Evolutionary conservation across 2,888 invertebrate genomes (phyloP).

Genomic region (Caenorhabditis afra): DNA sequence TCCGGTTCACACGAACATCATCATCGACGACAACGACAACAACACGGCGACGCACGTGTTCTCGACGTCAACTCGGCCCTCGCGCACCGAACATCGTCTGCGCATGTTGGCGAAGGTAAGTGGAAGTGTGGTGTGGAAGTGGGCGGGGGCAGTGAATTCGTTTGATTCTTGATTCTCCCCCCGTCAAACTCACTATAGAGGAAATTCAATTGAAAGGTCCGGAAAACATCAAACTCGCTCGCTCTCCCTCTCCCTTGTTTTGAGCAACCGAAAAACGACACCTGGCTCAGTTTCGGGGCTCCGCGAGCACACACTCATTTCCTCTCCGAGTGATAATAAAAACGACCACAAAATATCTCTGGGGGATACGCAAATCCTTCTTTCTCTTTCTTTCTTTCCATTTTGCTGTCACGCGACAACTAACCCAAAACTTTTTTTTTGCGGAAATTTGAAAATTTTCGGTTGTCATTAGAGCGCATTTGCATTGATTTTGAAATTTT

Average conservation of each 20-base stretch:
- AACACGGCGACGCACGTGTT: no score
- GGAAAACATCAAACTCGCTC: background rate
- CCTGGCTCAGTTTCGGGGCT: conserved; percentile 1
- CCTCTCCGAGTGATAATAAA: conserved; percentile 31
- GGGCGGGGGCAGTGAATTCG: background rate
- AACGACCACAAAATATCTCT: conserved; percentile 30
- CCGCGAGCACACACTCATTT: conserved; percentile 20
- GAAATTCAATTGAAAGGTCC: conserved; percentile 1
- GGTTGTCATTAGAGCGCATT: no score
- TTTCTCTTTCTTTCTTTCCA: no score
- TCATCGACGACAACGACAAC: conserved; percentile 26
- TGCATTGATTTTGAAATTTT: no score
- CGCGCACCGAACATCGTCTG: conserved; percentile 42
- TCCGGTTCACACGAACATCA: conserved; percentile 29
- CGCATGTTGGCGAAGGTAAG: conserved; percentile 41
- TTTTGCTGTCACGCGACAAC: no score
- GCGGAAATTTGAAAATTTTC: no score
- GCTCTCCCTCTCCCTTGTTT: background rate
- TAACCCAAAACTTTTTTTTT: no score
- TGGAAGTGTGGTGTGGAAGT: no score
- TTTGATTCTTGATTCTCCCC: conserved; percentile 23
- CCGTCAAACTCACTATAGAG: no score
- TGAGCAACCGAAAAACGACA: background rate
- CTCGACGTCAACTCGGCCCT: conserved; percentile 28
- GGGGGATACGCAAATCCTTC: no score